Evolutionary conservation across 2,113 vertebrate species (phyloP).

Genomic region (Nansenia antarctica): DNA sequence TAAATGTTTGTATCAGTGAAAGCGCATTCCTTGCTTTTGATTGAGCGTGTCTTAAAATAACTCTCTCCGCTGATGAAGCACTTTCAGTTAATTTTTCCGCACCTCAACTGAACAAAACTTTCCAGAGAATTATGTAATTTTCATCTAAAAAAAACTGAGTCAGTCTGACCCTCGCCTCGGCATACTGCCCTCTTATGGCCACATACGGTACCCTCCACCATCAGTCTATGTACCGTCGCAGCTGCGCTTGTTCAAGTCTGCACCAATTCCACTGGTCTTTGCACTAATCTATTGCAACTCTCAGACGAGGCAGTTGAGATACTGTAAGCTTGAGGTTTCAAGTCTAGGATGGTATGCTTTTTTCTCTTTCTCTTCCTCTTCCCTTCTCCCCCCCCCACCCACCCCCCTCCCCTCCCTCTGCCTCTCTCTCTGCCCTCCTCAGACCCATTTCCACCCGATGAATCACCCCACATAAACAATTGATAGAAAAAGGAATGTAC

Average conservation of each 20-base stretch:
- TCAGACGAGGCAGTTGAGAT: too few relatives aligned
- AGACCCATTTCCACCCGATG: not conserved
- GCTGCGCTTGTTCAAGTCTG: too few relatives aligned
- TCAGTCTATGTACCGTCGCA: not conserved
- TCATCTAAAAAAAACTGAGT: too few relatives aligned
- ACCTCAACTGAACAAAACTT: conserved; percentile 64
- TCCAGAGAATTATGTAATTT: conserved; percentile 66
- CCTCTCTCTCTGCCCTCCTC: not conserved
- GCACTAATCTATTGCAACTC: too few relatives aligned
- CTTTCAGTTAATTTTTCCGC: conserved; percentile 61
- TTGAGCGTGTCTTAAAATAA: conserved; percentile 59
- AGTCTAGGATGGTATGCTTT: too few relatives aligned
- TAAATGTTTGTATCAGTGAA: conserved; percentile 36
- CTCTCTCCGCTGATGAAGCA: conserved; percentile 31
- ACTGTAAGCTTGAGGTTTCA: too few relatives aligned
- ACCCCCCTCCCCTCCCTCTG: not conserved
- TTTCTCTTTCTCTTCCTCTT: not conserved
- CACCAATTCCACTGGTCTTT: too few relatives aligned
- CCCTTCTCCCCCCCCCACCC: not conserved
- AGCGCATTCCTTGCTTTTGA: conserved; percentile 41
- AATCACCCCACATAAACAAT: not conserved
- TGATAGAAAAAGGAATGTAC: not conserved
- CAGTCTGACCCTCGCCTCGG: conserved; percentile 10
- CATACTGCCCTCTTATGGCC: conserved; percentile 58
- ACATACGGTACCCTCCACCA: not conserved